Conservation (phyloP, 1,140 invertebrate species). For the Drosophila punjabiensis region DNA sequence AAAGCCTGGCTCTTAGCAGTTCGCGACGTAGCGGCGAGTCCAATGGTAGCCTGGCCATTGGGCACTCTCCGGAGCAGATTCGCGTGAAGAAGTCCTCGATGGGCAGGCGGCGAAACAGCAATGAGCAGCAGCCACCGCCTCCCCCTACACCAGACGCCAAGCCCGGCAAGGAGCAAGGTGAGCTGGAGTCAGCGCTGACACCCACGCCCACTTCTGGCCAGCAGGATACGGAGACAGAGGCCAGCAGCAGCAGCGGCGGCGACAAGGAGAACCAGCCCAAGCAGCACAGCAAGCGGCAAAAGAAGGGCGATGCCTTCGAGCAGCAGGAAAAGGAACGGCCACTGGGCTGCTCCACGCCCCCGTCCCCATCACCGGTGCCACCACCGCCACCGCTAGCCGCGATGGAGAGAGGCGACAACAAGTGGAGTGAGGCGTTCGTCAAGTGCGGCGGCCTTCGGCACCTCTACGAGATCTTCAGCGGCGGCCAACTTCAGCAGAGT, state of each 20-base stretch:
- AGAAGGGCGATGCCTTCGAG: constrained; percentile 62
- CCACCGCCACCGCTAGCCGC: constrained; percentile 30
- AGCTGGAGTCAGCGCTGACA: constrained; percentile 47
- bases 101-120: constrained; percentile 64
- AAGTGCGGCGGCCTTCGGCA: constrained; percentile 94
- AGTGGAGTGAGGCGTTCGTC: constrained; percentile 93
- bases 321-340: constrained; percentile 60
- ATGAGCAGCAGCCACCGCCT: constrained; percentile 46
- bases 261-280: constrained; percentile 77
- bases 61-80: constrained; percentile 49
- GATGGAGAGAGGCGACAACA: constrained; percentile 47
- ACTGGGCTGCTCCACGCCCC: constrained; percentile 57
- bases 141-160: constrained; percentile 45
- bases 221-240: constrained; percentile 61
- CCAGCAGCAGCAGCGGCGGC: constrained; percentile 60
- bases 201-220: constrained; percentile 35
- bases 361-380: constrained; percentile 15
- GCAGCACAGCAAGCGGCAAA: constrained; percentile 71
- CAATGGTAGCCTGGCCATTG: constrained; percentile 63
- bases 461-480: constrained; percentile 96
- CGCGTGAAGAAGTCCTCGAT: constrained; percentile 52
- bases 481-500: constrained; percentile 89
- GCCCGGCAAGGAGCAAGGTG: constrained; percentile 48
- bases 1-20: constrained; percentile 86
- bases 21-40: constrained; percentile 43